Percentiles rank a stretch among this genome's conserved stretches.
These are phyloP conservation scores for Phortica okadai DNA, from an alignment of 2,888 invertebrate genomes.

Conservation along the genomic window DNA sequence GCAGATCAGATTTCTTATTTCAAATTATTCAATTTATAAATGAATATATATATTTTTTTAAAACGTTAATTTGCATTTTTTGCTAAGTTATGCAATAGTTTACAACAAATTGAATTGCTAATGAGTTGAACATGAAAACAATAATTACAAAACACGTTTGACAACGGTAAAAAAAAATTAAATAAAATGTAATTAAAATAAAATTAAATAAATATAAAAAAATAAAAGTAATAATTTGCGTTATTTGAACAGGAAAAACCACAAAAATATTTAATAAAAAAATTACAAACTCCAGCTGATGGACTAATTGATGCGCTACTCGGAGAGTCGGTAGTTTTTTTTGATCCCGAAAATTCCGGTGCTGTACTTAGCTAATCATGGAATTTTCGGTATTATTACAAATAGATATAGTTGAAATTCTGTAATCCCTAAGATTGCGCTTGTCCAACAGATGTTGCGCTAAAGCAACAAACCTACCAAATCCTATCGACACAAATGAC, in stretches of 20 bases:
- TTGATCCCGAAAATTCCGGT: too few relatives aligned
- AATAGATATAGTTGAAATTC: too few relatives aligned
- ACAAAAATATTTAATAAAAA: neutral
- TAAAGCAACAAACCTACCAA: too few relatives aligned
- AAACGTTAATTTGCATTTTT: constrained; percentile 1
- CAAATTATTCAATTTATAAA: neutral
- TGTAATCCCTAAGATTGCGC: too few relatives aligned
- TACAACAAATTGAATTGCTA: constrained; percentile 62
- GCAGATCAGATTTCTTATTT: neutral
- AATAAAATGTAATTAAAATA: constrained; percentile 8
- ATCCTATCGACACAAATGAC: too few relatives aligned
- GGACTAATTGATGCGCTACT: neutral
- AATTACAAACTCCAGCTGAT: neutral
- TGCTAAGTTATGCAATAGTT: constrained; percentile 56
- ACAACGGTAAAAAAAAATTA: neutral
- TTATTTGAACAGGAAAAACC: neutral
- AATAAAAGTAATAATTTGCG: neutral
- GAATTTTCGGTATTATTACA: too few relatives aligned
- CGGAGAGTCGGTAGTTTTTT: too few relatives aligned
- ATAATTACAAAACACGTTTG: constrained; percentile 54
- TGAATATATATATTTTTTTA: neutral
- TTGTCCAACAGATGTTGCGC: too few relatives aligned
- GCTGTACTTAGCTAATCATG: too few relatives aligned
- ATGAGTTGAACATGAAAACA: constrained; percentile 61
- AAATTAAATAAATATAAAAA: constrained; percentile 19